phyloP scores from a whole-genome alignment of 2,797 vertebrate species.

The Mergus octosetaceus region DNA sequence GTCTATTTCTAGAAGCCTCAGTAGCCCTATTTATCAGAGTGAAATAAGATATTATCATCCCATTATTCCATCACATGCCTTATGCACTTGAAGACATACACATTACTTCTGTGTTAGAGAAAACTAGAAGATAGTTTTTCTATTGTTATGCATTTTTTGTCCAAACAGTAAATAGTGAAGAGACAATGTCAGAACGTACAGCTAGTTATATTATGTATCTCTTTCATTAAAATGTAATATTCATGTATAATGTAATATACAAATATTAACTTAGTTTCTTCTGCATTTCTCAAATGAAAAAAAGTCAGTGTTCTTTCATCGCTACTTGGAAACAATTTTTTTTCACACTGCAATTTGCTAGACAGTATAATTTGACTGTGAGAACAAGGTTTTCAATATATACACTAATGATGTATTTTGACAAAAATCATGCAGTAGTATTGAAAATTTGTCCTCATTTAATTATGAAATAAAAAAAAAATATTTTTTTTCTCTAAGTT shows the following conservation, averaged over 20 bases:
- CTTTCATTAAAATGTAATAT: not conserved
- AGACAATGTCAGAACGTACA: not conserved
- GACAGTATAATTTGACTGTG: not conserved
- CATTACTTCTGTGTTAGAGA: no score
- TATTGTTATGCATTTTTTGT: conserved; percentile 53
- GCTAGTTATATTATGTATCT: not conserved
- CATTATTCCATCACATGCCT: conserved; percentile 61
- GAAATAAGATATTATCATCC: conserved; percentile 70
- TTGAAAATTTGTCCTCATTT: not conserved
- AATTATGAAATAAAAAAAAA: not conserved
- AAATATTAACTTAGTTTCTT: not conserved
- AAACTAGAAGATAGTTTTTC: conserved; percentile 37
- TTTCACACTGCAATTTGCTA: not conserved
- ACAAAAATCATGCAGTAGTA: not conserved
- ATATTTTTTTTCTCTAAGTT: not conserved
- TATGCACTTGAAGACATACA: conserved; percentile 4
- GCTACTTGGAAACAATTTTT: conserved; percentile 6
- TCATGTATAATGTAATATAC: not conserved
- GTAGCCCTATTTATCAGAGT: conserved; percentile 66
- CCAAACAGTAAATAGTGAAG: not conserved
- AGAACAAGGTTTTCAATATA: not conserved
- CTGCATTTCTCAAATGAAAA: conserved; percentile 10
- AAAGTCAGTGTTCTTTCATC: not conserved
- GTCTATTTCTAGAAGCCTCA: conserved; percentile 63
- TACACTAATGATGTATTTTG: not conserved